Percentiles rank a stretch among this genome's conserved stretches.
phyloP scores from a whole-genome alignment of 2,113 vertebrate species.

The Nothobranchius kuhntae region DNA sequence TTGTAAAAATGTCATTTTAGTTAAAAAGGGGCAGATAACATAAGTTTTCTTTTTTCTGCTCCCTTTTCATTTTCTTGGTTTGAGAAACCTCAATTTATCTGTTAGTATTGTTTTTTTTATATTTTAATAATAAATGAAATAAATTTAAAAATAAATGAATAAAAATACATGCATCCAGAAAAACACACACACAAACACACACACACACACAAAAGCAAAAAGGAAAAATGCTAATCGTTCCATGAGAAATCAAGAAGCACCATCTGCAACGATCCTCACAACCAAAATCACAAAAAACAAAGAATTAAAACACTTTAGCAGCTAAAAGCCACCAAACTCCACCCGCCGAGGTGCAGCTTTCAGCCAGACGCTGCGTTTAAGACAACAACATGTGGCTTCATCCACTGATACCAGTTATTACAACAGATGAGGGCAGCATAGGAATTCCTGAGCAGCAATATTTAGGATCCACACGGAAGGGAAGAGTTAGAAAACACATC shows the following conservation, averaged over 20 bases:
- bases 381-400: conserved; percentile 30
- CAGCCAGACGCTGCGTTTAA: conserved; percentile 45
- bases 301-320: neutral
- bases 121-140: no score
- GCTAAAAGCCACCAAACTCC: conserved; percentile 11
- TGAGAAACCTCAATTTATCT: no score
- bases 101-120: no score
- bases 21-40: no score
- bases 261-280: neutral
- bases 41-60: no score
- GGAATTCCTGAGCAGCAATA: conserved; percentile 43
- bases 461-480: conserved; percentile 15
- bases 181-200: neutral
- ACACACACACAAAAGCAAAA: neutral
- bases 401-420: conserved; percentile 24
- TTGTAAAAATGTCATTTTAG: no score
- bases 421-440: conserved; percentile 42
- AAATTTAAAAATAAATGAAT: no score
- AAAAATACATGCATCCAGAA: neutral
- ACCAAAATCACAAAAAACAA: no score
- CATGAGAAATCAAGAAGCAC: conserved; percentile 8
- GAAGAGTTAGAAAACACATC: conserved; percentile 27
- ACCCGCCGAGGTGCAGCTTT: neutral
- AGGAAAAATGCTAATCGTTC: conserved; percentile 4
- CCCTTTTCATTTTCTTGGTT: no score